These are phyloP conservation scores for Mythimna loreyi DNA, from an alignment of 2,888 invertebrate genomes.

Conservation along the genomic window DNA sequence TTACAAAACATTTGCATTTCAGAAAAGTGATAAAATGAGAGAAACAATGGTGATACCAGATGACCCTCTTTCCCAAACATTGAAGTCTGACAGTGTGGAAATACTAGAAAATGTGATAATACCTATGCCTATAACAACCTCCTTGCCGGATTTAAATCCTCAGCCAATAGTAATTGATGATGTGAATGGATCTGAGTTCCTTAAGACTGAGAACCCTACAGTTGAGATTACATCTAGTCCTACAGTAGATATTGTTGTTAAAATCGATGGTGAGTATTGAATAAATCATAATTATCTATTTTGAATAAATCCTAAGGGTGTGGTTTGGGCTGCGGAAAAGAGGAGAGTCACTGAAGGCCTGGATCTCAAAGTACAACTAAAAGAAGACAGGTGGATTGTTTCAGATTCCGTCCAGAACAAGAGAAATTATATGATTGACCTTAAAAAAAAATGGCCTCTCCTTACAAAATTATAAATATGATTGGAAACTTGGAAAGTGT, in stretches of 20 bases:
- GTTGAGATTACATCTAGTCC: constrained; percentile 44
- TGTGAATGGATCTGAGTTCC: neutral
- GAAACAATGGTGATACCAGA: constrained; percentile 37
- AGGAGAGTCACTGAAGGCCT: too few relatives aligned
- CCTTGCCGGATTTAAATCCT: constrained; percentile 65
- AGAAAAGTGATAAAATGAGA: constrained; percentile 38
- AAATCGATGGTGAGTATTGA: constrained; percentile 49
- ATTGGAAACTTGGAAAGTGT: too few relatives aligned
- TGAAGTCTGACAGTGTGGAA: constrained; percentile 22
- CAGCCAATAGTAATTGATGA: constrained; percentile 47
- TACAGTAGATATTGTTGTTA: constrained; percentile 49
- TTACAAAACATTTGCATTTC: constrained; percentile 19
- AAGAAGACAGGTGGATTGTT: too few relatives aligned
- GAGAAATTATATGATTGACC: too few relatives aligned
- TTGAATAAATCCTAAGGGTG: too few relatives aligned
- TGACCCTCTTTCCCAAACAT: constrained; percentile 9
- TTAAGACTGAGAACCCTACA: constrained; percentile 15
- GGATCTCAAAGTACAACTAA: too few relatives aligned
- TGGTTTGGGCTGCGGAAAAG: too few relatives aligned
- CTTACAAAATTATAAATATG: too few relatives aligned
- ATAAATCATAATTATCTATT: too few relatives aligned
- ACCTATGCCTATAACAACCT: constrained; percentile 32
- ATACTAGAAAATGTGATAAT: constrained; percentile 43
- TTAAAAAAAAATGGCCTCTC: too few relatives aligned
- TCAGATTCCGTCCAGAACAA: too few relatives aligned